Evolutionary conservation across 2,113 vertebrate species (phyloP).

Genomic region (Eubucco bourcierii): DNA sequence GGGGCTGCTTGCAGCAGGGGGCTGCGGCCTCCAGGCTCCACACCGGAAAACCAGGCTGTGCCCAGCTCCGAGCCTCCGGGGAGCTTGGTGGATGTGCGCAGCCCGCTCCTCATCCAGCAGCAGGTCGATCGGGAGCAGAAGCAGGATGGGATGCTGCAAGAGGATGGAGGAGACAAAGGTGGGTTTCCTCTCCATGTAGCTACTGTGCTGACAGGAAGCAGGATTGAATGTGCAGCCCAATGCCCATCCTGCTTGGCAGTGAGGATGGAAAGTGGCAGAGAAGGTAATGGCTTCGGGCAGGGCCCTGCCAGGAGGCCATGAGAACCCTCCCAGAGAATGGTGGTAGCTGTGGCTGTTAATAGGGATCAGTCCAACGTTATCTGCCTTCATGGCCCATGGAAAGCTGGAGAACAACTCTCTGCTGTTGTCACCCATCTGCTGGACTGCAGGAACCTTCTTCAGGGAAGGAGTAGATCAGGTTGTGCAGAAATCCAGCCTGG

Average conservation of each 20-base stretch:
- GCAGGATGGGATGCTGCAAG: fast-evolving
- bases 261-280: background rate
- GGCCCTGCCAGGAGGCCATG: fast-evolving
- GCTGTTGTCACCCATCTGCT: background rate
- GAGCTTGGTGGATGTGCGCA: background rate
- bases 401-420: background rate
- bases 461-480: background rate
- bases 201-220: fast-evolving
- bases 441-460: background rate
- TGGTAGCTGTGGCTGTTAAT: background rate
- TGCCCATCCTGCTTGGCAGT: fast-evolving
- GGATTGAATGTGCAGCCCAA: background rate
- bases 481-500: background rate
- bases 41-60: background rate
- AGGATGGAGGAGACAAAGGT: background rate
- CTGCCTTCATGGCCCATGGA: background rate
- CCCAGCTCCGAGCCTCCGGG: fast-evolving
- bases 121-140: background rate
- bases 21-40: background rate
- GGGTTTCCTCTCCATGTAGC: background rate
- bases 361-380: background rate
- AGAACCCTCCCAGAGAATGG: background rate
- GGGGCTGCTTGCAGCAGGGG: fast-evolving
- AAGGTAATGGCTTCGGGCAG: background rate
- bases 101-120: background rate